Evolutionary conservation across 2,113 vertebrate species (phyloP).

Genomic region (Helogale parvula): DNA sequence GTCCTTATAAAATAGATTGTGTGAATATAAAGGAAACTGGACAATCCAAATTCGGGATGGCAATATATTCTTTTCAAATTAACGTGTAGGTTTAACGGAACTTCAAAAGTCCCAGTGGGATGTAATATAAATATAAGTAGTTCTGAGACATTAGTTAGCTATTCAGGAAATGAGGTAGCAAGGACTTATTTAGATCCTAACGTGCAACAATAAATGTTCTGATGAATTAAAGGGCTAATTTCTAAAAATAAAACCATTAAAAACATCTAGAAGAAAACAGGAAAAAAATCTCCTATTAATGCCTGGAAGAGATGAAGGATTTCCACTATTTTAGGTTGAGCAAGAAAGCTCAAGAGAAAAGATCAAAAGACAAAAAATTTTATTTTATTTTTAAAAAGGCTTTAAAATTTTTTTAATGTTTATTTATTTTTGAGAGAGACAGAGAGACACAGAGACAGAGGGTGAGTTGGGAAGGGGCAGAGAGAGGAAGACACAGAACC

Average conservation of each 20-base stretch:
- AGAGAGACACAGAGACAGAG: too few species aligned
- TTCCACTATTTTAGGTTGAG: background rate
- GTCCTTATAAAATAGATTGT: background rate
- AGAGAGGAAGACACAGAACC: too few species aligned
- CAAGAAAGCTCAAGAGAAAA: slow-evolving; percentile 2
- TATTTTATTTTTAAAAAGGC: too few species aligned
- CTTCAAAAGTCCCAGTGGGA: background rate
- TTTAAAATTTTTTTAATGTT: too few species aligned
- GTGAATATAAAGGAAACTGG: slow-evolving; percentile 20
- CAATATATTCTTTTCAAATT: slow-evolving; percentile 23
- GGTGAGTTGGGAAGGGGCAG: too few species aligned
- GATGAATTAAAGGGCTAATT: background rate
- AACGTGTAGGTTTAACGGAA: background rate
- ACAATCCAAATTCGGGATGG: background rate
- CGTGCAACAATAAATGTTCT: background rate
- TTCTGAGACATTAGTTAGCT: background rate
- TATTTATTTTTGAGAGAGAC: too few species aligned
- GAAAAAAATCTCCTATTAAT: background rate
- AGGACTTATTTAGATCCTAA: background rate
- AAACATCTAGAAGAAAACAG: background rate
- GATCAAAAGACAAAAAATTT: background rate
- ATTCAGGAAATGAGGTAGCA: background rate
- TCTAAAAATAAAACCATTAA: slow-evolving; percentile 21
- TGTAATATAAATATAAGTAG: background rate
- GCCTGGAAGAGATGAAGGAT: background rate